Base-by-base conservation (phyloP, 2,888 invertebrate species). In the Cheilosia soror region DNA sequence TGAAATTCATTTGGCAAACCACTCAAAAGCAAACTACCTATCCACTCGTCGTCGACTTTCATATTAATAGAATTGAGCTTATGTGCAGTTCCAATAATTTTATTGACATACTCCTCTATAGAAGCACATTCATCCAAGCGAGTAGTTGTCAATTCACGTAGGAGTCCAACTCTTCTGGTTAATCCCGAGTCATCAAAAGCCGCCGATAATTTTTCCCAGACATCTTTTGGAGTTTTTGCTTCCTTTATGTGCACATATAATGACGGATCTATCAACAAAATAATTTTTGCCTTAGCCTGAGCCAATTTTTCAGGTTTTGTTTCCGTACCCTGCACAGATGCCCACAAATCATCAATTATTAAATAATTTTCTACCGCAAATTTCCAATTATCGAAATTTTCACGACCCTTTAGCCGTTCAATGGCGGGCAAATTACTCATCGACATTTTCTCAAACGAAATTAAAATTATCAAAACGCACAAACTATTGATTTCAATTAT, bases 161-260 rank as follows among this genome's bases (percentile, higher is more conserved):
- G 7, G 4, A 68, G 68, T n/a, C 53, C 31, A 47, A 63, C 63
- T 25, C 63, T 63, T 15, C 63, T 63, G 2, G 49, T 49, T 2
- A 49, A 29, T 9, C 63, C 63, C 5, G 44, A 44, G 44, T 44
- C 15, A 44, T 44, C 15, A 44, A 44, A 44, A 5, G 60, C 25
- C 51, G 51, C 53, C 13, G 53, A 53, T 53, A 53, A 27, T n/a
- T 53, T 53, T 4, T 53, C 29, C 29, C 29, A 53, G n/a, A 53
- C 89, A 9, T 88, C 51, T 5, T 33, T 42, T n/a, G 58, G 20
- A 20, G 25, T 25, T 6, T 15, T 49, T 49, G 20, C 49, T 20
- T 47, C 37, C 11, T 37, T 37, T 37, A 37, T 37, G 37, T 37
- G 33, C 33, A 33, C 33, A 20, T 20, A 20, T 20, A 20, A 20